phyloP scores from a whole-genome alignment of 2,888 invertebrate genomes.

The Nemotelus pantherinus region DNA sequence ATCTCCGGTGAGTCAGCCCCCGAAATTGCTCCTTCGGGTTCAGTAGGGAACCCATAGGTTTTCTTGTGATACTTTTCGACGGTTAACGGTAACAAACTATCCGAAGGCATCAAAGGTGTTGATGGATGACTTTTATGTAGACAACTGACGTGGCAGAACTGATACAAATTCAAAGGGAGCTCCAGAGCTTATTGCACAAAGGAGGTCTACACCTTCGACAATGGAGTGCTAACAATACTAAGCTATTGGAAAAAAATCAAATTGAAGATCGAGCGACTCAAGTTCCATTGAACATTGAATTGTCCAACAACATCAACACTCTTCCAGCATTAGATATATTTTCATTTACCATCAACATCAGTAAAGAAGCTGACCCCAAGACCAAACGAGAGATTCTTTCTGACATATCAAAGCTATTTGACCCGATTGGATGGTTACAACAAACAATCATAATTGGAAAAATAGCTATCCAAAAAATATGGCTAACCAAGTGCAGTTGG shows the following conservation, averaged over 20 bases:
- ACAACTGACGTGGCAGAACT: background rate
- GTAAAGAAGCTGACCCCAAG: too few species aligned
- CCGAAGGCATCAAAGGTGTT: background rate
- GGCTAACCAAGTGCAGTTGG: constrained; percentile 14
- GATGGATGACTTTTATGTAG: constrained; percentile 14
- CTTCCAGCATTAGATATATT: background rate
- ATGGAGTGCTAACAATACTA: background rate
- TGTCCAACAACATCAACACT: background rate
- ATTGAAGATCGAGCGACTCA: background rate
- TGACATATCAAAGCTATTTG: background rate
- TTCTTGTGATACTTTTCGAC: too few species aligned
- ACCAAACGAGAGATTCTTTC: background rate
- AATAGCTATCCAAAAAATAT: constrained; percentile 32
- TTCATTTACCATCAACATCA: too few species aligned
- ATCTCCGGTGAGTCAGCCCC: too few species aligned
- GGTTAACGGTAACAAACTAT: too few species aligned
- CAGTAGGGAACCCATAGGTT: too few species aligned
- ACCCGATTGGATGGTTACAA: constrained; percentile 22
- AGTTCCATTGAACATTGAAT: background rate
- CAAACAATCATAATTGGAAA: constrained; percentile 6
- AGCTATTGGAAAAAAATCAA: background rate
- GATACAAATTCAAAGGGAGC: background rate
- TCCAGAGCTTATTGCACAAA: background rate
- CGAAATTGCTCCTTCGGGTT: too few species aligned
- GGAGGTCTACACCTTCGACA: background rate